A percentile compares a stretch with the other conserved stretches of the same genome.
phyloP scores from a whole-genome alignment of 2,113 vertebrate genomes.

The Smithornis capensis region DNA sequence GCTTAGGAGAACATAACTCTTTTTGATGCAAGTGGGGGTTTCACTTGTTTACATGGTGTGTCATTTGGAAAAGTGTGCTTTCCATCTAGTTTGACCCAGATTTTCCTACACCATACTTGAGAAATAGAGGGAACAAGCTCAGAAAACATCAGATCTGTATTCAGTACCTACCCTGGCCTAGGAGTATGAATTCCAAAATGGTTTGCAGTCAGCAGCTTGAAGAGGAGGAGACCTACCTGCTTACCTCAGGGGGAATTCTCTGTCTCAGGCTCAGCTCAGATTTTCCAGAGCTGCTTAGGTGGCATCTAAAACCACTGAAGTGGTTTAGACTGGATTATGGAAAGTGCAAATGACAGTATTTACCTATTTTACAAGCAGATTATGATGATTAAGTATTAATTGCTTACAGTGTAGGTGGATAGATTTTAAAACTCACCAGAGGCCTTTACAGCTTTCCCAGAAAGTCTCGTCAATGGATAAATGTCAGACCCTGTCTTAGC shows the following conservation, averaged over 20 bases:
- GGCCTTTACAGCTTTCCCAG: not conserved
- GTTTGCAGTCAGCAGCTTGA: not conserved
- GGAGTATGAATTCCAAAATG: not conserved
- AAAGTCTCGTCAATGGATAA: accelerated
- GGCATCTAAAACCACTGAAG: not conserved
- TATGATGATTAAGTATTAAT: not conserved
- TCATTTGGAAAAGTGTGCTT: not conserved
- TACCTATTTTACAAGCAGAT: constrained; percentile 14
- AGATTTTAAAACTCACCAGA: not conserved
- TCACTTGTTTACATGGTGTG: not conserved
- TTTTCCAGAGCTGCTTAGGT: not conserved
- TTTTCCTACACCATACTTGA: not conserved
- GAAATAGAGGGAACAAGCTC: not conserved
- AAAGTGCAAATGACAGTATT: not conserved
- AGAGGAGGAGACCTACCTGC: not conserved
- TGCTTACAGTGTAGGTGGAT: not conserved
- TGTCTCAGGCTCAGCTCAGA: not conserved
- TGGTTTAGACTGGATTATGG: not conserved
- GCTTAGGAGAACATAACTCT: not conserved
- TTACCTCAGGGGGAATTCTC: not conserved
- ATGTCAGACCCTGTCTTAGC: not conserved
- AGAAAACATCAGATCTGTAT: not conserved
- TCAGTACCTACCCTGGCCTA: not conserved
- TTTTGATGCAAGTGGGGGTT: not conserved
- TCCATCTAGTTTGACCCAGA: not conserved